Percentiles rank a stretch among this genome's conserved stretches.
Conservation (phyloP, 2,797 vertebrate genomes). For the Cynodonichthys magdalenae region DNA sequence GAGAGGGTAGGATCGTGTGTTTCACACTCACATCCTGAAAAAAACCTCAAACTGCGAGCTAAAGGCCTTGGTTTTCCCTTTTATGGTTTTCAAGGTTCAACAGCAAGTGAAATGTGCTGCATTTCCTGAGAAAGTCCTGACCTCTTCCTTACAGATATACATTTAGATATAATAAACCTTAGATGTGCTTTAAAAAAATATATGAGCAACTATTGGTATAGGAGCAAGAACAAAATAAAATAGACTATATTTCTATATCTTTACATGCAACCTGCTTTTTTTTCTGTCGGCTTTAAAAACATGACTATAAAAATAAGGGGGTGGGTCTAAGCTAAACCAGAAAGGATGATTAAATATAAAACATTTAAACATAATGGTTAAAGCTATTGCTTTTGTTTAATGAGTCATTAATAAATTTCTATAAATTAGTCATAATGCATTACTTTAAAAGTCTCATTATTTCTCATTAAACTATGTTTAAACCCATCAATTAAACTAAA, state of each 20-base stretch:
- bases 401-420: too few species aligned
- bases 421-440: not conserved
- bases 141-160: not conserved
- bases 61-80: conserved; percentile 44
- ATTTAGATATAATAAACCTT: conserved; percentile 22
- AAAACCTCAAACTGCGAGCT: conserved; percentile 67
- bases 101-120: conserved; percentile 20
- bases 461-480: not conserved
- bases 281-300: too few species aligned
- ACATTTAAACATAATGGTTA: not conserved
- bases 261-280: too few species aligned
- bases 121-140: conserved; percentile 1
- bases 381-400: too few species aligned
- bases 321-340: not conserved
- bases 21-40: conserved; percentile 78
- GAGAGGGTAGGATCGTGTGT: conserved; percentile 75
- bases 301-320: not conserved
- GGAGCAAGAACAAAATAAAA: too few species aligned
- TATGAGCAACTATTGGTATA: not conserved
- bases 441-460: not conserved
- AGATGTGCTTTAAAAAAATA: too few species aligned
- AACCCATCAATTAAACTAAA: conserved; percentile 3
- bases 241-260: too few species aligned
- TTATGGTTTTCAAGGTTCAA: conserved; percentile 23
- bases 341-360: too few species aligned